Conservation (phyloP, 2,797 vertebrate genomes). For the Pangasius djambal region DNA sequence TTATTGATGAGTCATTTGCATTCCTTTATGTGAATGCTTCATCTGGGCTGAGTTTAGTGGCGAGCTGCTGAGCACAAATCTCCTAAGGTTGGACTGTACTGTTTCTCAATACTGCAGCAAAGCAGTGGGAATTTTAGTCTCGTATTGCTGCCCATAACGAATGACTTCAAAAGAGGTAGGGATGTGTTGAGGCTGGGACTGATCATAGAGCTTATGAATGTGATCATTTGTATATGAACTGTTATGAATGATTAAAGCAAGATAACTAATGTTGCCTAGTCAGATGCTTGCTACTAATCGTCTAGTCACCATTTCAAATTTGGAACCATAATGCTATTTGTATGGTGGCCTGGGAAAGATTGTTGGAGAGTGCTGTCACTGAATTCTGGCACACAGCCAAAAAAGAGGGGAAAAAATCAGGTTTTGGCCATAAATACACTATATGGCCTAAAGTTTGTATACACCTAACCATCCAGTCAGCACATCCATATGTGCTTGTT, state of each 20-base stretch:
- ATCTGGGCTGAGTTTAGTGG: slow-evolving; percentile 23
- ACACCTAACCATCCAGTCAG: not conserved
- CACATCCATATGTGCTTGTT: not conserved
- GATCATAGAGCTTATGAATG: not conserved
- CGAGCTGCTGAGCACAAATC: slow-evolving; percentile 13
- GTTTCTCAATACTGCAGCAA: slow-evolving; percentile 17
- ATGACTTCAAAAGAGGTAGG: not conserved
- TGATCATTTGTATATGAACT: not conserved
- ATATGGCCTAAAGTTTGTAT: not conserved
- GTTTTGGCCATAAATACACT: not conserved
- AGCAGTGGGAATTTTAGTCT: not conserved
- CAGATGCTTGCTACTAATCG: not conserved
- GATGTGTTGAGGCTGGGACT: not conserved
- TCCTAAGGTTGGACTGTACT: not conserved
- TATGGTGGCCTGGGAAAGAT: not conserved
- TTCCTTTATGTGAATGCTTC: slow-evolving; percentile 40
- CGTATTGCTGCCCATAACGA: not conserved
- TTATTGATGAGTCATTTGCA: slow-evolving; percentile 58
- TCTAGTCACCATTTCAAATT: not conserved
- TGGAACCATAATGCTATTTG: not conserved
- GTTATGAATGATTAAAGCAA: not conserved
- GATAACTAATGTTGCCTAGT: not conserved
- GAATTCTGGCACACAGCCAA: not conserved
- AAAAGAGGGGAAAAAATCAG: too few relatives aligned
- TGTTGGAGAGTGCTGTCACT: not conserved